phyloP scores from a whole-genome alignment of 1,140 invertebrate genomes.

The Orussus abietinus region DNA sequence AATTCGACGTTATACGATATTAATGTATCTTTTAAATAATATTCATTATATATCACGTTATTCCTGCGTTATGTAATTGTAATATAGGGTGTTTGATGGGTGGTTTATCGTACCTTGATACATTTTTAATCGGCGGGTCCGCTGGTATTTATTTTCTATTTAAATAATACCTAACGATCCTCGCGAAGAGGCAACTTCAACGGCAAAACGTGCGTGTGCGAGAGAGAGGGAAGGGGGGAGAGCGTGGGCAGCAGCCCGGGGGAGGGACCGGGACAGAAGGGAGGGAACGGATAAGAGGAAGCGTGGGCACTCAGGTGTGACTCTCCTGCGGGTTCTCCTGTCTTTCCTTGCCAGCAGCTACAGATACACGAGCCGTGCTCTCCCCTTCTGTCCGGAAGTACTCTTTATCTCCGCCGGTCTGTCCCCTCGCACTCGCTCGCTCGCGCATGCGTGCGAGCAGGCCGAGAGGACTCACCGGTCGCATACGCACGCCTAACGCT shows the following conservation, averaged over 20 bases:
- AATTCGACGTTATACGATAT: no score
- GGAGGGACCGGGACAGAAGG: constrained; percentile 26
- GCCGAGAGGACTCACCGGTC: no score
- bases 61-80: no score
- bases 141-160: no score
- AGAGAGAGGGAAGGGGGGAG: constrained; percentile 19
- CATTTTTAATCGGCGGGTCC: no score
- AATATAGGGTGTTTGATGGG: no score
- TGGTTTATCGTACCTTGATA: no score
- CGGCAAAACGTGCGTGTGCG: no score
- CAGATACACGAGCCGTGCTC: constrained; percentile 39
- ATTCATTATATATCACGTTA: no score
- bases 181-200: no score
- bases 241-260: constrained; percentile 6
- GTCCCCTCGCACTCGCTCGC: constrained; percentile 40
- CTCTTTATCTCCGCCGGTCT: constrained; percentile 53
- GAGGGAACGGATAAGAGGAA: constrained; percentile 49
- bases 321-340: constrained; percentile 47
- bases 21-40: no score
- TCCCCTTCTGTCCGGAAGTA: constrained; percentile 47
- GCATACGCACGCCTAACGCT: not conserved
- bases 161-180: not conserved
- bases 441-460: constrained; percentile 12
- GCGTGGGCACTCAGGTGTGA: constrained; percentile 52
- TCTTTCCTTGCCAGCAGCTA: constrained; percentile 28